phyloP scores from a whole-genome alignment of 2,797 vertebrate species.

The Pseudopleuronectes americanus region DNA sequence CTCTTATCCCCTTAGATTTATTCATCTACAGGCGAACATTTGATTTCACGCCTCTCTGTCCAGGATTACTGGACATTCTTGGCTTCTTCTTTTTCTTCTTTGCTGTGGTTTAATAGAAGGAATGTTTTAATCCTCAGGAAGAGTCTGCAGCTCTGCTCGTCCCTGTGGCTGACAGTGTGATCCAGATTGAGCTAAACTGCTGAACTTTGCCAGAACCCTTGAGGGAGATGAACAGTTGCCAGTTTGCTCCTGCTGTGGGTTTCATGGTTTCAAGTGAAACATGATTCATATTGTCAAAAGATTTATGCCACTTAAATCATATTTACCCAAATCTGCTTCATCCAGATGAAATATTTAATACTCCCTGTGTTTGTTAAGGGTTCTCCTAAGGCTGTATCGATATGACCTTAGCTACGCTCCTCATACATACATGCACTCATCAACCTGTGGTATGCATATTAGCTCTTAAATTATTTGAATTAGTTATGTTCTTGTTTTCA shows the following conservation, averaged over 20 bases:
- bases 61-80: conserved; percentile 42
- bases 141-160: conserved; percentile 30
- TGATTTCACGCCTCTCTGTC: not conserved
- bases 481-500: conserved; percentile 3
- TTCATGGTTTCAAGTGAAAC: conserved; percentile 3
- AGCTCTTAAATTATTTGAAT: not conserved
- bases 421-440: conserved; percentile 21
- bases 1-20: no score
- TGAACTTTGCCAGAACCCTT: not conserved
- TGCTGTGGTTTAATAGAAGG: conserved; percentile 28
- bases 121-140: conserved; percentile 56
- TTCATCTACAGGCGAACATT: not conserved
- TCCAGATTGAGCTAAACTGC: conserved; percentile 20
- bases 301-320: not conserved
- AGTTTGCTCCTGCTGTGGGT: not conserved
- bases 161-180: conserved; percentile 7
- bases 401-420: conserved; percentile 6
- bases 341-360: not conserved
- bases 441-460: conserved; percentile 11
- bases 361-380: not conserved
- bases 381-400: no score
- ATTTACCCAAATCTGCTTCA: not conserved
- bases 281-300: not conserved
- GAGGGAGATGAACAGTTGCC: not conserved
- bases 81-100: conserved; percentile 16